These are phyloP conservation scores for Cyphomyrus plagiostoma DNA, from an alignment of 2,113 vertebrate genomes.

Conservation along the genomic window DNA sequence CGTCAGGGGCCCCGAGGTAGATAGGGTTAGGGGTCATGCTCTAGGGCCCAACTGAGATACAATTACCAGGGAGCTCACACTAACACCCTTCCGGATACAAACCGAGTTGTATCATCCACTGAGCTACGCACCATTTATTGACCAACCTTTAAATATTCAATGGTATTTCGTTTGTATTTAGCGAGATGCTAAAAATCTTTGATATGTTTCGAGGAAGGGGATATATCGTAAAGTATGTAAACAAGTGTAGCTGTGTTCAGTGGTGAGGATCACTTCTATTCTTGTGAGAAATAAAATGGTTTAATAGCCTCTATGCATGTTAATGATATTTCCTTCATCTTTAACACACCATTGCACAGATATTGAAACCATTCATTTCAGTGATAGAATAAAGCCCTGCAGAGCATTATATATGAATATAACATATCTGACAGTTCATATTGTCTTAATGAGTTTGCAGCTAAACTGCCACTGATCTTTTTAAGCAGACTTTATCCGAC, in stretches of 20 bases:
- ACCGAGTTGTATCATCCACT: background rate
- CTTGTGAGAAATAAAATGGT: slow-evolving; percentile 63
- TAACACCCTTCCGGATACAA: background rate
- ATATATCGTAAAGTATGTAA: slow-evolving; percentile 54
- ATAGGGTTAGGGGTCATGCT: background rate
- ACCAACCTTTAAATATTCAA: slow-evolving; percentile 5
- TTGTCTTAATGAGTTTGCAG: slow-evolving; percentile 45
- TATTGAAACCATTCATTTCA: slow-evolving; percentile 85
- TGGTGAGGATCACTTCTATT: slow-evolving; percentile 61
- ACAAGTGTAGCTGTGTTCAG: slow-evolving; percentile 61
- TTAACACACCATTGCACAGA: slow-evolving; percentile 81
- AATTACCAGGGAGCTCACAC: background rate
- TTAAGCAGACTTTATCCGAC: slow-evolving; percentile 16
- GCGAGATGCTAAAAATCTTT: slow-evolving; percentile 60
- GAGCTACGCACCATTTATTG: background rate
- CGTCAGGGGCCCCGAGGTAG: background rate
- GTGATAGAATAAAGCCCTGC: slow-evolving; percentile 66
- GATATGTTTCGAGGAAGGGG: slow-evolving; percentile 52
- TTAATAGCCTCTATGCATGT: slow-evolving; percentile 73
- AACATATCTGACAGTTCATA: slow-evolving; percentile 45
- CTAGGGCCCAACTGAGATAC: background rate
- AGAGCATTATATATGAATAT: slow-evolving; percentile 61
- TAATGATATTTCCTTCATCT: slow-evolving; percentile 80
- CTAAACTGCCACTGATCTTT: slow-evolving; percentile 31
- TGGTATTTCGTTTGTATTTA: slow-evolving; percentile 39